Evolutionary conservation across 2,888 invertebrate species (phyloP), one percentile per base, ranked within the genome.

Genomic region (Anorthoa munda): DNA sequence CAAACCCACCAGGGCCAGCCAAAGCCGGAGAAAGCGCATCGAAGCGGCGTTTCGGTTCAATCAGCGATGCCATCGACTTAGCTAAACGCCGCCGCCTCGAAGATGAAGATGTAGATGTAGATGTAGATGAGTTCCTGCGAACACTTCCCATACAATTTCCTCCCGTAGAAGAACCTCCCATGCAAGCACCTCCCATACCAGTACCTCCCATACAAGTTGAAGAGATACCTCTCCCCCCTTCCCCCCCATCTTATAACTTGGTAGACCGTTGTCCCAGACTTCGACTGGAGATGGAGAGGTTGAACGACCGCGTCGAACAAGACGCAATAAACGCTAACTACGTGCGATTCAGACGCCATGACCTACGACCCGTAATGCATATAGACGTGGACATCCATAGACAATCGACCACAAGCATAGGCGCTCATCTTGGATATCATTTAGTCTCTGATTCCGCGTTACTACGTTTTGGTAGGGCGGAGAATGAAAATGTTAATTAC

Each of bases 371-470:
- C 0, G 11, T 66, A 7, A 70, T 72, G 70, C 77, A 79, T 3
- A 61, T 82, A 1, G 67, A 82, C 2, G 46, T 82, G 0, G 82
- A 76, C 0, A 45, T 74, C 0, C 64, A 74, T 0, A 31, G 75
- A 0, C 68, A 69, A 1, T 45, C 69, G 0, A 45, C 63, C 0
- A 9, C 76, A 0, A 51, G 55, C 0, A 23, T 53, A 0, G 55
- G 60, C 1, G 70, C 31, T 18, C 60, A 63, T 46, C 75, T 0
- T 45, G 84, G 3, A 80, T 81, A 88, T 0, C 77, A 90, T 0
- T 31, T 96, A 0, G 92, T 96, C 0, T 92, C 95, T 0, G 96
- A 96, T 66, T 87, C 93, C 0, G 90, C 96, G 0, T 87, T 96
- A 0, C 68, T 93, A 0, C 81, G 94, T 0, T 95, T 96, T 48